Base-by-base conservation (phyloP, 2,888 invertebrate genomes). In the Diploptera punctata region DNA sequence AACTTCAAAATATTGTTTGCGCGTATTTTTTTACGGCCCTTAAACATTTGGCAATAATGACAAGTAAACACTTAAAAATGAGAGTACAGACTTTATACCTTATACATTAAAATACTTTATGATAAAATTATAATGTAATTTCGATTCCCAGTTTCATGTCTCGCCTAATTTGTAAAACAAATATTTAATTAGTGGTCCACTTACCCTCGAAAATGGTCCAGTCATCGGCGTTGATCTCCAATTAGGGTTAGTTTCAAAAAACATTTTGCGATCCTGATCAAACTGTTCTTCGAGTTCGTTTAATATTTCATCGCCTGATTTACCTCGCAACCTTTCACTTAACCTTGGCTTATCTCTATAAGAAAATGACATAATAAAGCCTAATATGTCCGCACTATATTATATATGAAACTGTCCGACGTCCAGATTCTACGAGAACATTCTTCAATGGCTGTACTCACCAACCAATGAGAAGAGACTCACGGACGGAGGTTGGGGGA, bases 231-330 rank as follows among this genome's bases (percentile, higher is more conserved):
- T 71, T 61, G 73, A 68, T 44, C 68, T 54, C 71, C 76, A 76
- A 61, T 75, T 75, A 69, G 78, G 75, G 43, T 74, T 71, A 18
- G 76, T 75, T 19, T 79, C 79, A 73, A 79, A 80, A 73, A 79
- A 78, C 74, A 76, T 78, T 68, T 77, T 78, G 44, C 76, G 79
- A 29, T 79, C 78, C 71, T 79, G 77, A 70, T 79, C 78, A 19
- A 80, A 74, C 60, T 78, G 75, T 61, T 78, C 78, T 61, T 77
- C 76, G 60, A 81, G 74, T 61, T 80, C 79, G 73, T 80, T 77
- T 4, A 80, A 75, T 43, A 80, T 77, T 73, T 80, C 79, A 75
- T 80, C 80, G 13, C 79, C 77, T 18, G 79, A 77, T 70, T 78
- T 79, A 57, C 79, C 79, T 47, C 79, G 78, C 49, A 80, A 75